Base-by-base conservation (phyloP, 2,888 invertebrate genomes). In the Orthosia gracilis region DNA sequence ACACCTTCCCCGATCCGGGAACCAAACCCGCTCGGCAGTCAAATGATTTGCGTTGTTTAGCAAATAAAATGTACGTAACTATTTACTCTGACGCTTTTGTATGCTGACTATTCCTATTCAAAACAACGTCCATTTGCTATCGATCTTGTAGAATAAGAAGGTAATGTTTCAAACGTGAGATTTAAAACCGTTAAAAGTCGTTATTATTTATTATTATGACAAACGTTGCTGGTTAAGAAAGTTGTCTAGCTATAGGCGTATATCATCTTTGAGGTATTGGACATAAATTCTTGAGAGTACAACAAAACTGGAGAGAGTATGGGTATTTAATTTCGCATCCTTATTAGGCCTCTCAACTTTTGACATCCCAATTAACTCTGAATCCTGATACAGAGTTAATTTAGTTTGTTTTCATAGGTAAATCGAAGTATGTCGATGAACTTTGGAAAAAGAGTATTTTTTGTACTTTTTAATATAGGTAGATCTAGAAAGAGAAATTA, bases 191-290 rank as follows among this genome's bases (percentile, higher is more conserved):
- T 70, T 73, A 61, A 78, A 69, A 82, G 72, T 68, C 73, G 26
- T 66, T 63, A 73, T 68, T 70, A 73, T 79, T 79, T 79, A 83
- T 80, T 81, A 69, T 82, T 72, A 79, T 83, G 81, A 78, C 69
- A 81, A 71, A 73, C 45, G 15, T 45, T 50, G 15, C 3, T 21
- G 1, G 23, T 70, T n/a, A 62, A 70, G 80, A 78, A 83, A 81
- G 73, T 79, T 81, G 59, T 75, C 71, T 69, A 50, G 50, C 62
- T 50, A 62, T 72, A 57, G 31, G 70, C 45, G 54, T 69, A 79
- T 63, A 72, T 82, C 78, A 72, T 61, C 55, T 55, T 12, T 54
- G 52, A 64, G 18, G 55, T 57, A 65, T 69, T 68, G 61, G n/a
- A 18, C 68, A 73, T 78, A 73, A 68, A 64, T 66, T 62, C 23